Percentiles rank a stretch among this genome's conserved stretches.
phyloP scores from a whole-genome alignment of 2,888 invertebrate species.

The Gandaritis pyraliata region DNA sequence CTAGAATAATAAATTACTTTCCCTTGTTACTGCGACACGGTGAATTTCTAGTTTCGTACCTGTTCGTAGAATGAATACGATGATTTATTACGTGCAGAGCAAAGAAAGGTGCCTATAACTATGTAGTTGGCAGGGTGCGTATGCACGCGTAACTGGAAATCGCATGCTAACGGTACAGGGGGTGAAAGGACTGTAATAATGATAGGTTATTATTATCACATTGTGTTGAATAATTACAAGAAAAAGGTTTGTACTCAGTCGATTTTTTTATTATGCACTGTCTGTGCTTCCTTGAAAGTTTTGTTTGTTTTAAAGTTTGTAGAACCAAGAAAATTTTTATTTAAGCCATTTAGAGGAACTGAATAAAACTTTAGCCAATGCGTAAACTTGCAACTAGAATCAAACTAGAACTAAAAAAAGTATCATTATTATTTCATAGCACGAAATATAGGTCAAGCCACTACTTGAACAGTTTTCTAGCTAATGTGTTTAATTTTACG shows the following conservation, averaged over 20 bases:
- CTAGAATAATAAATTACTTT: conserved; percentile 46
- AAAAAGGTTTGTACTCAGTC: background rate
- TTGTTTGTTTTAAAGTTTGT: too few species aligned
- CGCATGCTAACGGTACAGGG: conserved; percentile 10
- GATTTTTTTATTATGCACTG: too few species aligned
- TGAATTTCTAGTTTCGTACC: conserved; percentile 48
- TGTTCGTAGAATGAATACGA: conserved; percentile 40
- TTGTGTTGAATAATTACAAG: background rate
- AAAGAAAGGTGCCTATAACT: background rate
- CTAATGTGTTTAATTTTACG: conserved; percentile 43
- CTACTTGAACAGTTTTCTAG: conserved; percentile 19
- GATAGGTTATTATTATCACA: background rate
- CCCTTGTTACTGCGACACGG: conserved; percentile 47
- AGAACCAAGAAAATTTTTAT: too few species aligned
- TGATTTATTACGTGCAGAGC: conserved; percentile 40
- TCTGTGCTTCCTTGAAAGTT: too few species aligned
- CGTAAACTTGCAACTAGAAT: background rate
- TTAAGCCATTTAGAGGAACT: background rate
- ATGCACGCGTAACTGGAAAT: conserved; percentile 20
- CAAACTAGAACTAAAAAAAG: background rate
- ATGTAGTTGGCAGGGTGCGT: conserved; percentile 14
- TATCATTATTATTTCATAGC: background rate
- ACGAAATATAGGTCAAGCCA: conserved; percentile 5
- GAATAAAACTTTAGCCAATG: background rate
- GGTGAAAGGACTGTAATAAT: conserved; percentile 5